Percentiles rank a stretch among this genome's conserved stretches.
Conservation (phyloP, 2,113 vertebrate genomes). For the Oncorhynchus masou region DNA sequence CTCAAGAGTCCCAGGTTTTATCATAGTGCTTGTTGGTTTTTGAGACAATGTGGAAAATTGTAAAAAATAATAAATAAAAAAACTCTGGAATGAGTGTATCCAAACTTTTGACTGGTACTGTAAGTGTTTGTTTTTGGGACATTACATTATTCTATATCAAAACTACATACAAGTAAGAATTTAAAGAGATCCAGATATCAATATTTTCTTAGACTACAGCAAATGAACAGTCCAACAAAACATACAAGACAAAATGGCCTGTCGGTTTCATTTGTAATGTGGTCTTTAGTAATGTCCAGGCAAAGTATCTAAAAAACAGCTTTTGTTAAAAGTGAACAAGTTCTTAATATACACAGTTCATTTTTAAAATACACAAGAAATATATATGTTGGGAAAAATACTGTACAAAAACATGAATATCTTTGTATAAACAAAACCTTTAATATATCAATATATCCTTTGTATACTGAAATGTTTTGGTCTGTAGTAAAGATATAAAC, state of each 20-base stretch:
- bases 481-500: conserved; percentile 81
- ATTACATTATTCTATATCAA: conserved; percentile 38
- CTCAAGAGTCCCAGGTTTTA: too few species aligned
- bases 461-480: conserved; percentile 72
- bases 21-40: too few species aligned
- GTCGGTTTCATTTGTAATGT: conserved; percentile 14
- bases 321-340: conserved; percentile 14
- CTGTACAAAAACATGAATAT: conserved; percentile 86
- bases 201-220: neutral
- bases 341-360: conserved; percentile 70
- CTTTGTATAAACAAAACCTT: conserved; percentile 88
- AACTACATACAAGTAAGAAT: neutral
- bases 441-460: conserved; percentile 58
- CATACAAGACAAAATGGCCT: neutral
- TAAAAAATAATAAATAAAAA: too few species aligned
- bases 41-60: too few species aligned
- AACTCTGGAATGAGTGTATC: too few species aligned
- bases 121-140: conserved; percentile 26
- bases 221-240: neutral
- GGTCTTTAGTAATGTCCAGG: conserved; percentile 34
- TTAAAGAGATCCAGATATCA: neutral
- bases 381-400: conserved; percentile 84
- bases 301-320: conserved; percentile 13
- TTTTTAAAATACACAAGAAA: conserved; percentile 84
- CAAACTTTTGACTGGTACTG: too few species aligned